Evolutionary conservation across 2,888 invertebrate genomes (phyloP).

Genomic region (Ormyrus pomaceus): DNA sequence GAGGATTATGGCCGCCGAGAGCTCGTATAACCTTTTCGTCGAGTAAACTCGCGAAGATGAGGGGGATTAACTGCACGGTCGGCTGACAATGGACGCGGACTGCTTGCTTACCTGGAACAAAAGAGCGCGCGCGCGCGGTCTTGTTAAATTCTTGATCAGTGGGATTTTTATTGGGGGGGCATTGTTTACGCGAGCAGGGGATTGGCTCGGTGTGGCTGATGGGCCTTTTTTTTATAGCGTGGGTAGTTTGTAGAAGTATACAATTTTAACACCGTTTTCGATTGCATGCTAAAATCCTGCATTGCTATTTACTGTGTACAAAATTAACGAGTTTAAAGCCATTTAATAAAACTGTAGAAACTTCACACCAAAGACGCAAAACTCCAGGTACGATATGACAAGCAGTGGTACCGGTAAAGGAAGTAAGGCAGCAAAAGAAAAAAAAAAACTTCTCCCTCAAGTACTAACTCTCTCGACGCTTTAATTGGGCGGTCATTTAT

Average conservation of each 20-base stretch:
- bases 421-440: slow-evolving; percentile 1
- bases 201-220: neutral
- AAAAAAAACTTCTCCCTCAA: neutral
- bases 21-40: slow-evolving; percentile 25
- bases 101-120: slow-evolving; percentile 53
- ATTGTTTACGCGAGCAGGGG: neutral
- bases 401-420: neutral
- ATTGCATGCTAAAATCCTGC: too few relatives aligned
- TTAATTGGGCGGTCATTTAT: slow-evolving; percentile 51
- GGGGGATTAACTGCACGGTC: slow-evolving; percentile 5
- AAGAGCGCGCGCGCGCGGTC: slow-evolving; percentile 22
- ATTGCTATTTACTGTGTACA: too few relatives aligned
- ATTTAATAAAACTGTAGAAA: neutral
- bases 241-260: too few relatives aligned
- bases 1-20: neutral
- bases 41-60: slow-evolving; percentile 24
- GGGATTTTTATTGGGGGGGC: too few relatives aligned
- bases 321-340: too few relatives aligned
- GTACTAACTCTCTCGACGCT: slow-evolving; percentile 37
- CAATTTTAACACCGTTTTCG: too few relatives aligned
- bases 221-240: too few relatives aligned
- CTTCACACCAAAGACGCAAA: neutral
- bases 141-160: slow-evolving; percentile 8
- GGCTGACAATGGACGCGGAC: neutral
- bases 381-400: neutral